Conservation (phyloP, 2,888 invertebrate species). For the Xestia c-nigrum region DNA sequence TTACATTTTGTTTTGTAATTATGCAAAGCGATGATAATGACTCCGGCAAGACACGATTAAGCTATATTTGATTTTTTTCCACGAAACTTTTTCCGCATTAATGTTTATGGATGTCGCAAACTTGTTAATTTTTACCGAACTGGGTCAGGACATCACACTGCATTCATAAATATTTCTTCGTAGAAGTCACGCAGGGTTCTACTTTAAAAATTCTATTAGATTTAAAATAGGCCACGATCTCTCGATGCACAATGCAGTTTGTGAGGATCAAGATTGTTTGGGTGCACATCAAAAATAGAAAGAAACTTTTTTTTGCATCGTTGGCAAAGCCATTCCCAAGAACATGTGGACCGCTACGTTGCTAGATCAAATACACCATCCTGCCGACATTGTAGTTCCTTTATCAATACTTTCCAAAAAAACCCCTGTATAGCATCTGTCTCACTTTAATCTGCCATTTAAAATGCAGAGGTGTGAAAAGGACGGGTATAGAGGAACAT, state of each 20-base stretch:
- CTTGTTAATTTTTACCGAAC: conserved; percentile 56
- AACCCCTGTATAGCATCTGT: conserved; percentile 74
- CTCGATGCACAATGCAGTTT: conserved; percentile 41
- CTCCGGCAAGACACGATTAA: conserved; percentile 78
- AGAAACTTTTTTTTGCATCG: conserved; percentile 88
- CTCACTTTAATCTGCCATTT: conserved; percentile 74
- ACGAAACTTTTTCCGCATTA: conserved; percentile 59
- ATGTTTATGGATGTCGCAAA: conserved; percentile 56
- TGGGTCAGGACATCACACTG: conserved; percentile 52
- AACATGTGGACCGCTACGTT: conserved; percentile 90
- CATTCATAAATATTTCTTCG: conserved; percentile 40
- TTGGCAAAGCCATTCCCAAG: conserved; percentile 88
- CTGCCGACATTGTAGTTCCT: conserved; percentile 88
- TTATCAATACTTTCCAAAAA: conserved; percentile 86
- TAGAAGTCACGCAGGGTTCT: conserved; percentile 18
- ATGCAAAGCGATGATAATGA: conserved; percentile 79
- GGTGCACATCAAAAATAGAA: conserved; percentile 71
- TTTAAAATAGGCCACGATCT: not conserved
- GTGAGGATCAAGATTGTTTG: conserved; percentile 76
- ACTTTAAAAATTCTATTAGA: not conserved
- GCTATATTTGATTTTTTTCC: conserved; percentile 67
- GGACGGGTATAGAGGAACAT: conserved; percentile 74
- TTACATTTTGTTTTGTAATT: conserved; percentile 80
- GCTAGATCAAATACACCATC: conserved; percentile 90
- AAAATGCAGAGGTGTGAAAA: conserved; percentile 67